Conservation (phyloP, 2,113 vertebrate species). For the Paraplagusia blochii region DNA sequence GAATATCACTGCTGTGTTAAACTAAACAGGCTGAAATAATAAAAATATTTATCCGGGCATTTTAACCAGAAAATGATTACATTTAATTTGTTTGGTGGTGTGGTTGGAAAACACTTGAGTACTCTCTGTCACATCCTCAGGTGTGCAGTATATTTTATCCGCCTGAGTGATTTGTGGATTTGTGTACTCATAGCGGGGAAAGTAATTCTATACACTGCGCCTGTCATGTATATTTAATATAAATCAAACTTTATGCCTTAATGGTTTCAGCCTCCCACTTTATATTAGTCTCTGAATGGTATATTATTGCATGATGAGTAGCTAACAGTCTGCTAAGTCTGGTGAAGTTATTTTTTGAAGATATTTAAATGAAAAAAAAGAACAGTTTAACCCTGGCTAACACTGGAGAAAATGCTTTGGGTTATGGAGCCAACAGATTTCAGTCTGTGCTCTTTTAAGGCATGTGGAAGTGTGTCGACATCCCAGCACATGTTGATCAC, state of each 20-base stretch:
- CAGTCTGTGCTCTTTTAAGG: background rate
- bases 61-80: too few relatives aligned
- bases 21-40: too few relatives aligned
- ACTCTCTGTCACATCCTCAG: background rate
- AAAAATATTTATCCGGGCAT: too few relatives aligned
- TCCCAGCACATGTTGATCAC: slow-evolving; percentile 21
- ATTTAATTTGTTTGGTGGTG: too few relatives aligned
- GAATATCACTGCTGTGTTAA: too few relatives aligned
- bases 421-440: too few relatives aligned
- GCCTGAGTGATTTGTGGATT: background rate
- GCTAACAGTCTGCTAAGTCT: background rate
- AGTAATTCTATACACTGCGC: background rate
- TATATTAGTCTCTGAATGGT: background rate
- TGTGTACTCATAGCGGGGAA: background rate
- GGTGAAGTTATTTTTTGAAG: too few relatives aligned
- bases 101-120: too few relatives aligned
- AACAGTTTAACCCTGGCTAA: too few relatives aligned
- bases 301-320: background rate
- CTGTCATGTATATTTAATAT: background rate
- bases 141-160: background rate
- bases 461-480: slow-evolving; percentile 11
- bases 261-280: background rate
- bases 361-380: too few relatives aligned
- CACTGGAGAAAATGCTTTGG: too few relatives aligned
- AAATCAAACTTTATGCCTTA: background rate